A percentile compares a stretch with the other conserved stretches of the same genome.
phyloP scores from a whole-genome alignment of 2,888 invertebrate genomes.

The Temnothorax rugatulus region DNA sequence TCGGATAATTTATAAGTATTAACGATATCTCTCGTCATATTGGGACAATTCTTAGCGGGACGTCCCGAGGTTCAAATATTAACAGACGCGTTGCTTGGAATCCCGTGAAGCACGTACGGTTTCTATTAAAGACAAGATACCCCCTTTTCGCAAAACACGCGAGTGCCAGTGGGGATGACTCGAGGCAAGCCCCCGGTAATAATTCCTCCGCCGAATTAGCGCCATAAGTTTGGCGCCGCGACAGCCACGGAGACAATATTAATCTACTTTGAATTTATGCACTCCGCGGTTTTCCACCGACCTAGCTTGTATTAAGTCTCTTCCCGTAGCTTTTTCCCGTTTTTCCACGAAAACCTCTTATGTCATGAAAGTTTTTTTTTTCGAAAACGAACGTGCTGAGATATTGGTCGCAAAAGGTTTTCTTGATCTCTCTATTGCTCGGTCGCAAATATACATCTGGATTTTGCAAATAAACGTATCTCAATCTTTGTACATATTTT shows the following conservation, averaged over 20 bases:
- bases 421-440: neutral
- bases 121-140: conserved; percentile 75
- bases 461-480: neutral
- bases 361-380: neutral
- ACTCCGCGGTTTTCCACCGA: conserved; percentile 72
- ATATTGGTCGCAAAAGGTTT: neutral
- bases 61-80: conserved; percentile 52
- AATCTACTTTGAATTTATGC: conserved; percentile 86
- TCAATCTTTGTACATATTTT: neutral
- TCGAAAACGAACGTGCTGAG: neutral
- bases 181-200: conserved; percentile 83
- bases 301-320: conserved; percentile 68
- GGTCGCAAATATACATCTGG: neutral
- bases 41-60: conserved; percentile 4
- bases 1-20: neutral
- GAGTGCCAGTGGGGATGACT: conserved; percentile 75
- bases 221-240: conserved; percentile 84
- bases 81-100: conserved; percentile 55
- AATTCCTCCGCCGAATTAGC: conserved; percentile 85
- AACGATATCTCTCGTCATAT: neutral
- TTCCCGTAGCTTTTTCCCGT: conserved; percentile 52
- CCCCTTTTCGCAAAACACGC: conserved; percentile 80
- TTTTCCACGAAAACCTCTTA: conserved; percentile 36
- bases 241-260: conserved; percentile 85
- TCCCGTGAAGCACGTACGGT: conserved; percentile 72